Evolutionary conservation across 2,113 vertebrate species (phyloP), one percentile per base, ranked within the genome.

Genomic region (Rhinolophus sinicus): DNA sequence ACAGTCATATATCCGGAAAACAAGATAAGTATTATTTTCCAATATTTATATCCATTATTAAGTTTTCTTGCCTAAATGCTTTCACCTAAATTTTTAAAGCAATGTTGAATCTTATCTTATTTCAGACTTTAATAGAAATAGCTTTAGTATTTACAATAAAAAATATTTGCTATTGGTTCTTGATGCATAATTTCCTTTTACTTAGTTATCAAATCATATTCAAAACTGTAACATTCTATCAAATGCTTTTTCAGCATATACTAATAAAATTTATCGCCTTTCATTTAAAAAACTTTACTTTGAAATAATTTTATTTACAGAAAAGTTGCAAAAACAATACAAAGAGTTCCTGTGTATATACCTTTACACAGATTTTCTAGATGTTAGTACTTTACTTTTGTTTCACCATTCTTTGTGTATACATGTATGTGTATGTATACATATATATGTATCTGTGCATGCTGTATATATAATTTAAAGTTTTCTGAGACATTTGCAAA

Each of bases 301-400:
- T 65, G 64, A 96, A 93, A 40, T 80, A 76, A 90, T 84, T 94
- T 69, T 89, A 93, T 8, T 81, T 93, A 65, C 10, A 94, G 70
- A 95, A 91, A 94, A 94, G 76, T 40, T 78, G 22, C 16, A 96
- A 94, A 95, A 96, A 28, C 33, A 88, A 84, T 52, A 93, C 26
- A 58, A n/a, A n/a, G 50, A 96, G 90, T 86, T 92, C 44, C 35
- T 92, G 3, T 67, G 73, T 21, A 86, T 5, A 44, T 44, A 44
- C 14, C 5, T 92, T 82, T 38, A 30, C 10, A 52, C 35, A 88
- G 62, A 94, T 81, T 85, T 92, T 19, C 60, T 11, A 56, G 88
- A 65, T 52, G 54, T 75, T 62, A 83, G 80, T 54, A 90, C 30
- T 80, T 82, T 24, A 75, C 12, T 83, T 60, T 40, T 56, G 30